Evolutionary conservation across 2,888 invertebrate species (phyloP).

Genomic region (Mantis religiosa): DNA sequence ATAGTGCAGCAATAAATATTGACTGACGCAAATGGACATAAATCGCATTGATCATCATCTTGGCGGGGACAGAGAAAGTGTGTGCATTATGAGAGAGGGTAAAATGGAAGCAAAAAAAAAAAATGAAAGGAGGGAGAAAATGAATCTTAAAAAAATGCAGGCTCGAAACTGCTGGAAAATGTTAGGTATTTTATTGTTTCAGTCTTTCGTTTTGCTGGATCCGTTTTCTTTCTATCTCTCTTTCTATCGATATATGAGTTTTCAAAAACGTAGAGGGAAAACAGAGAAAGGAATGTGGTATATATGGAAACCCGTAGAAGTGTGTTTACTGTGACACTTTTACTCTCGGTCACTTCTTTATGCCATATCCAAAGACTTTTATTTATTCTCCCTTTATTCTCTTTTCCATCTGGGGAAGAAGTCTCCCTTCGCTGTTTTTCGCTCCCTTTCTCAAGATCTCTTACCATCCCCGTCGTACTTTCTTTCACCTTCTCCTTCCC

Average conservation of each 20-base stretch:
- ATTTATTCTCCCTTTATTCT: not conserved
- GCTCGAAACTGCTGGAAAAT: constrained; percentile 10
- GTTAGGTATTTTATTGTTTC: constrained; percentile 21
- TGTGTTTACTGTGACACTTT: constrained; percentile 17
- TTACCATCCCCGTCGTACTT: not conserved
- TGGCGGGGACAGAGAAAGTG: not conserved
- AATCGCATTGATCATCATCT: constrained; percentile 28
- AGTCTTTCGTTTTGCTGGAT: not conserved
- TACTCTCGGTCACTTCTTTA: constrained; percentile 8
- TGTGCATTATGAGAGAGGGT: not conserved
- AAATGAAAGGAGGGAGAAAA: not conserved
- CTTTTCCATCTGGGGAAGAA: not conserved
- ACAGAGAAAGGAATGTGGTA: not conserved
- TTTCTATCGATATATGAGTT: not conserved
- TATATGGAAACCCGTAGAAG: not conserved
- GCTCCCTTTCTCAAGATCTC: not conserved
- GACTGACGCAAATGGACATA: constrained; percentile 32
- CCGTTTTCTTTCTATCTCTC: not conserved
- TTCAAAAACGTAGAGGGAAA: not conserved
- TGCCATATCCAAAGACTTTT: constrained; percentile 9
- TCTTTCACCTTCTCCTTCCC: not conserved
- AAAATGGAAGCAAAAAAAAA: not conserved
- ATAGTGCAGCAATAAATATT: constrained; percentile 32
- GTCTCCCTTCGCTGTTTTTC: not conserved
- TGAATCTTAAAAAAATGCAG: constrained; percentile 2